phyloP scores from a whole-genome alignment of 2,888 invertebrate genomes.

The Pollenia griseotomentosa region DNA sequence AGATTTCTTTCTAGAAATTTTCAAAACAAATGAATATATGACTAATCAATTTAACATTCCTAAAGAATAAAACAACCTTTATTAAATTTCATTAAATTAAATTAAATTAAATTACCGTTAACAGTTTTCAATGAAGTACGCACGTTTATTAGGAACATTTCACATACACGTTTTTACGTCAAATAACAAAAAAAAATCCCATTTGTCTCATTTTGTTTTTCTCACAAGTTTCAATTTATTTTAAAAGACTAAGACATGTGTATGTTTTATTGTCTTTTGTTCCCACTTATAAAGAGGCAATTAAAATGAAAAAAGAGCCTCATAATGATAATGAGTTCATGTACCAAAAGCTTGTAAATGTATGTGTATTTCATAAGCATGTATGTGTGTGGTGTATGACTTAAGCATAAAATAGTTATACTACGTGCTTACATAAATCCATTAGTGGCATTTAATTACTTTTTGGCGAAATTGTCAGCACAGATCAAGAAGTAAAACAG shows the following conservation, averaged over 20 bases:
- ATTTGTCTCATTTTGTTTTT: background rate
- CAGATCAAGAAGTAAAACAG: slow-evolving; percentile 52
- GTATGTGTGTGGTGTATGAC: background rate
- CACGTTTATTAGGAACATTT: background rate
- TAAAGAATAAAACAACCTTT: no score
- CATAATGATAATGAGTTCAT: slow-evolving; percentile 53
- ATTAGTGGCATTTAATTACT: slow-evolving; percentile 70
- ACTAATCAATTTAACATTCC: no score
- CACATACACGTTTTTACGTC: background rate
- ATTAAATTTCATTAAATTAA: no score
- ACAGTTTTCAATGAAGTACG: no score
- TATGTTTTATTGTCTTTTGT: slow-evolving; percentile 23
- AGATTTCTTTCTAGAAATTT: no score
- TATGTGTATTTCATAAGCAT: background rate
- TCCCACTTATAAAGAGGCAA: slow-evolving; percentile 42
- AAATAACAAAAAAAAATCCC: background rate
- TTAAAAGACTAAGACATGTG: slow-evolving; percentile 10
- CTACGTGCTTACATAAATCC: slow-evolving; percentile 64
- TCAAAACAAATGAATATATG: no score
- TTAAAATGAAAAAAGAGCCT: slow-evolving; percentile 32
- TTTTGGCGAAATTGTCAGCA: slow-evolving; percentile 62
- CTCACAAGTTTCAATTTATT: background rate
- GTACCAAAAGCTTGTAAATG: slow-evolving; percentile 12
- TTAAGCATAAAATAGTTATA: slow-evolving; percentile 52
- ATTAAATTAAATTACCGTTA: no score